These are phyloP conservation scores for Drosophila buzzatii DNA, from an alignment of 2,888 invertebrate species.

Conservation along the genomic window DNA sequence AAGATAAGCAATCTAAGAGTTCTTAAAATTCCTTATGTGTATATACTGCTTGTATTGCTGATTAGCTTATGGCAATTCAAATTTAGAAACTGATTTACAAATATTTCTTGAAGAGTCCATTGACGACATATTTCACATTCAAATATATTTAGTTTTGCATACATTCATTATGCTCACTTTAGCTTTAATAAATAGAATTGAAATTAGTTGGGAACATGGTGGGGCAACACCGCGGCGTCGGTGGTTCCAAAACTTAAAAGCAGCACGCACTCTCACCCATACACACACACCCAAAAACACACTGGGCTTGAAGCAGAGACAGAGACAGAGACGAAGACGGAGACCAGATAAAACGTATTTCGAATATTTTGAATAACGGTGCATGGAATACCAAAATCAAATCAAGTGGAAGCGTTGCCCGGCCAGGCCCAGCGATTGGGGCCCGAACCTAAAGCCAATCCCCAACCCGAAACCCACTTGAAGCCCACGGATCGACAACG, in stretches of 20 bases:
- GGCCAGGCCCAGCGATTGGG: constrained; percentile 32
- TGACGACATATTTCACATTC: neutral
- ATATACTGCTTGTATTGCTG: neutral
- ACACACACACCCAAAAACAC: constrained; percentile 11
- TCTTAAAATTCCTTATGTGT: neutral
- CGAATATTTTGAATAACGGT: constrained; percentile 81
- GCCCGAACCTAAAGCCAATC: constrained; percentile 17
- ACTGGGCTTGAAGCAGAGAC: constrained; percentile 1
- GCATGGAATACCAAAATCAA: constrained; percentile 81
- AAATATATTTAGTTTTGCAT: neutral
- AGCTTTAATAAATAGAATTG: constrained; percentile 16
- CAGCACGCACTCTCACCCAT: constrained; percentile 42
- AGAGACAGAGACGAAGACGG: neutral
- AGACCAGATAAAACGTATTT: constrained; percentile 74
- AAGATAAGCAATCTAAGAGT: neutral
- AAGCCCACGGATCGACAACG: constrained; percentile 73
- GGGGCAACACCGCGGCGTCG: constrained; percentile 20
- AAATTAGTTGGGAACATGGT: constrained; percentile 35
- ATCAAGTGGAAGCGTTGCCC: constrained; percentile 75
- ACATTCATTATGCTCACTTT: neutral
- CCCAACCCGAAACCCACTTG: constrained; percentile 37
- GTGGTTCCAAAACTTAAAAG: constrained; percentile 53
- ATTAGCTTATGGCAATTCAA: neutral
- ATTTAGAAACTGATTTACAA: neutral
- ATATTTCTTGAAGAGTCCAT: too few species aligned